Base-by-base conservation (phyloP, 2,888 invertebrate genomes). In the Electrophaes corylata region DNA sequence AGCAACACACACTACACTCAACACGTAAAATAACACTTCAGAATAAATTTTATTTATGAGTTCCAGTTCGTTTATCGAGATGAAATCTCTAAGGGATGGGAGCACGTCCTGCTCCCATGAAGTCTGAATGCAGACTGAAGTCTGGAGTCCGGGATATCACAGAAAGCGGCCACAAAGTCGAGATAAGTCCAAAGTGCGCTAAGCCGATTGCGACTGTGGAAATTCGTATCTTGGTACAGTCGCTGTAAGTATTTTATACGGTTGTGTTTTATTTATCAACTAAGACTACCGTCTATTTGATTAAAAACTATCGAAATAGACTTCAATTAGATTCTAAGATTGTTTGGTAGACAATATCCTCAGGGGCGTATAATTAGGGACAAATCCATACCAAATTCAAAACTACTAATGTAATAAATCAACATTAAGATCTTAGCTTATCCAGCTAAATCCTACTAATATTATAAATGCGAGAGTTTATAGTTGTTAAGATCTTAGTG, bases 121-220 rank as follows among this genome's bases (percentile, higher is more conserved):
- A 69, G 77, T 71, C 78, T 76, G 75, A 67, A 67, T 72, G 69
- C 71, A 76, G 82, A 87, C 89, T 88, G 84, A 75, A 46, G 40
- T 45, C 54, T 59, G 54, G 45, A 43, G 33, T 71, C 75, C 76
- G 74, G 72, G 82, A 81, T 75, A 75, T 81, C 74, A 76, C 76
- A 66, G 59, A 70, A 68, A 70, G 68, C 69, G 72, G 61, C 71
- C 67, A 26, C 23, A 51, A 49, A 46, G 54, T 54, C 43, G 60
- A 51, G 60, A 60, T 60, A 60, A 83, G 75, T 78, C 73, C 72
- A 75, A 77, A 75, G 78, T 79, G 72, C 78, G 73, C 76, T 86
- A 84, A 86, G 82, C 83, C 80, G 76, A 83, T 83, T 81, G 84
- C 71, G 66, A 75, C 72, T 76, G 71, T 29, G n/a, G 16, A 4